Evolutionary conservation across 2,797 vertebrate genomes (phyloP), one percentile per base, ranked within the genome.

Genomic region (Pampus argenteus): DNA sequence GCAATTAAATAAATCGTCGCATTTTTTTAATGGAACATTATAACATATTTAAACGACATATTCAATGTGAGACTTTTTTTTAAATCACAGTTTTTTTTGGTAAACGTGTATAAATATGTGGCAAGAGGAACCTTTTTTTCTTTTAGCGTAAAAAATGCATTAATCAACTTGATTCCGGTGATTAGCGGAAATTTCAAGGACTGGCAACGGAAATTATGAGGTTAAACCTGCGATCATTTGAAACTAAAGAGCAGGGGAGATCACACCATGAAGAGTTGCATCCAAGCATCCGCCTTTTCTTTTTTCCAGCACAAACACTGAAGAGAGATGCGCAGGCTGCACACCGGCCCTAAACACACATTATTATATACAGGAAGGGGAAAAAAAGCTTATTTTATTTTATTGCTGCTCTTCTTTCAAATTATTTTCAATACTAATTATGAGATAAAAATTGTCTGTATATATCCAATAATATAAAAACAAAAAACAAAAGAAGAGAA

Each of bases 141-240:
- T 75, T 76, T 74, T 34, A 52, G 63, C 74, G 48, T 70, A 64
- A 76, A 77, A 83, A 57, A n/a, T n/a, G 44, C 48, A 34, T 71
- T 51, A 18, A 68, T 69, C 50, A 38, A 52, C 45, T 63, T 34
- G 36, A 64, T 58, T 75, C 58, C 11, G 31, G 26, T 29, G 31
- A 90, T 89, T 81, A 63, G 36, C 44, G 60, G 84, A 78, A 83
- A 89, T 92, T 88, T 86, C 67, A 71, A 78, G 66, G 65, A 78
- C 56, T 88, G 85, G 83, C 86, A 85, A 67, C 50, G 51, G 78
- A 79, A 88, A 88, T 78, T 77, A 81, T 83, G 63, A 83, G 78
- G 74, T 84, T 78, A 71, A 82, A 91, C 89, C 44, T 78, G 58
- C 60, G 67, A 72, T 80, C 66, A 36, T 78, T 89, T 88, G 52